Conservation (phyloP, 2,888 invertebrate genomes). For the Callyntrura sp. region DNA sequence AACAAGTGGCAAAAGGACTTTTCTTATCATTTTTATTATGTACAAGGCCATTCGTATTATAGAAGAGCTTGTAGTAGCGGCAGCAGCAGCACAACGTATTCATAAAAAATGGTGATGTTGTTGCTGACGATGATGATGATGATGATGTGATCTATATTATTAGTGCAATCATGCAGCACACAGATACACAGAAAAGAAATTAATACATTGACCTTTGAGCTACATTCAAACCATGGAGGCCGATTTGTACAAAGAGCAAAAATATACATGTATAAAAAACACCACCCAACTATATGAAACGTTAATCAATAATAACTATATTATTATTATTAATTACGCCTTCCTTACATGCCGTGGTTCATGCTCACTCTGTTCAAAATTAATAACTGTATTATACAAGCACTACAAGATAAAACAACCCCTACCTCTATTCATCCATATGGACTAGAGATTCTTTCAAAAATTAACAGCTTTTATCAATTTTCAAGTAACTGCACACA, state of each 20-base stretch:
- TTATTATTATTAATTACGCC: not conserved
- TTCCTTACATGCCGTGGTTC: not conserved
- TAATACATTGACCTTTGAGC: slow-evolving; percentile 65
- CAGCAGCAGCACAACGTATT: no score
- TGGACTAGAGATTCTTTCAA: no score
- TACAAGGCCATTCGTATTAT: slow-evolving; percentile 45
- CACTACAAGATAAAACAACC: not conserved
- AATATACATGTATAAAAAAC: not conserved
- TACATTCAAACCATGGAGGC: slow-evolving; percentile 1
- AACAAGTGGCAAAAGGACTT: slow-evolving; percentile 12
- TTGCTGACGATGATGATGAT: not conserved
- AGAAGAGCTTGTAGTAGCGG: no score
- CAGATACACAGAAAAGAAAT: not conserved
- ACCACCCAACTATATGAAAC: not conserved
- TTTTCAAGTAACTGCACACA: slow-evolving; percentile 43
- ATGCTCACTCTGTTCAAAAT: not conserved
- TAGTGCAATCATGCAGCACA: slow-evolving; percentile 13
- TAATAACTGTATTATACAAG: not conserved
- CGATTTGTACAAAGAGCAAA: slow-evolving; percentile 5
- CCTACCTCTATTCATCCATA: no score
- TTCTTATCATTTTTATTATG: slow-evolving; percentile 34
- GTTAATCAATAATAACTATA: slow-evolving; percentile 1
- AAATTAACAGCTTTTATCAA: no score
- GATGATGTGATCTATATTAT: slow-evolving; percentile 36
- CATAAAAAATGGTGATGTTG: no score